These are phyloP conservation scores for Acanthococcus lagerstroemiae DNA, from an alignment of 2,888 invertebrate genomes.

Conservation along the genomic window DNA sequence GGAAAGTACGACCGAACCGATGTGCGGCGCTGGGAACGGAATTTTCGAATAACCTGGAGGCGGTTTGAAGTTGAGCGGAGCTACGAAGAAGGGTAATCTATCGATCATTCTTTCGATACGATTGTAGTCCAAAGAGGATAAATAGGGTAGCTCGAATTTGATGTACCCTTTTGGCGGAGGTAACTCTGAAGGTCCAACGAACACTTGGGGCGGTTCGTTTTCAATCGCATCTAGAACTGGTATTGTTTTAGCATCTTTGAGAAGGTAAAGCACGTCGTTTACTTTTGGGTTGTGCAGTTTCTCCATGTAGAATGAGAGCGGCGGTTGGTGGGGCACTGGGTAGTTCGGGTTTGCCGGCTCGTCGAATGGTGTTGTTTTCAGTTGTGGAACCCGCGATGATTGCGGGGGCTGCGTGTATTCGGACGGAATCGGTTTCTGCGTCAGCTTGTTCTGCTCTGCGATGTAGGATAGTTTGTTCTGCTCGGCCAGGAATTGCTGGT, in stretches of 20 bases:
- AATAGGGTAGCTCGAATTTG: constrained; percentile 72
- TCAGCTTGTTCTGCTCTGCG: not conserved
- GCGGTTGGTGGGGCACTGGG: constrained; percentile 64
- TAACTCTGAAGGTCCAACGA: constrained; percentile 69
- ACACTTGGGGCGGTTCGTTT: constrained; percentile 61
- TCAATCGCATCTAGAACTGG: constrained; percentile 65
- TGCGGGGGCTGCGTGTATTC: not conserved
- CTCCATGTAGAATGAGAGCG: constrained; percentile 66
- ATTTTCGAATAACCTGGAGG: constrained; percentile 76
- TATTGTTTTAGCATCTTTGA: constrained; percentile 62
- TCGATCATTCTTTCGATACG: constrained; percentile 60
- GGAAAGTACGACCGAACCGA: constrained; percentile 67
- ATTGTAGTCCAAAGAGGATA: constrained; percentile 59
- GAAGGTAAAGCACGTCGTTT: constrained; percentile 56
- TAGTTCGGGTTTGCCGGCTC: constrained; percentile 27
- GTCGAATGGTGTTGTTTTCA: not conserved
- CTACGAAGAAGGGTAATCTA: constrained; percentile 72
- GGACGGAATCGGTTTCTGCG: not conserved
- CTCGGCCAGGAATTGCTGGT: constrained; percentile 12
- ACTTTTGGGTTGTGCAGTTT: constrained; percentile 49
- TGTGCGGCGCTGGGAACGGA: constrained; percentile 73
- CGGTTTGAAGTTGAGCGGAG: constrained; percentile 73
- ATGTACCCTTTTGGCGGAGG: constrained; percentile 60
- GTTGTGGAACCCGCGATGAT: not conserved
- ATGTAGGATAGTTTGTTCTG: constrained; percentile 13